Evolutionary conservation across 2,888 invertebrate genomes (phyloP).

Genomic region (Zaprionus obscuricornis): DNA sequence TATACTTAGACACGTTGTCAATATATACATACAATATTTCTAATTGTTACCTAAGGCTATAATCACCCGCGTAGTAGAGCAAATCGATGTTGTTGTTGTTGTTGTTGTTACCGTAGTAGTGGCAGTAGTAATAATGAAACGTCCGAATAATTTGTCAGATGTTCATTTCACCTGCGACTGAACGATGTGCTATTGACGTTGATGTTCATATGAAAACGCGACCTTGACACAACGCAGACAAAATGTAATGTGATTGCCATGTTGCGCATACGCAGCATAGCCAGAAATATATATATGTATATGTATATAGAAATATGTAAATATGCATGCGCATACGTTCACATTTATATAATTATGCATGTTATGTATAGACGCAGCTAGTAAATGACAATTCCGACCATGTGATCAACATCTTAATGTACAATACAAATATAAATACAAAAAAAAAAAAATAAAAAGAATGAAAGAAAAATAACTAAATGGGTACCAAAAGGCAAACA

Average conservation of each 20-base stretch:
- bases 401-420: too few relatives aligned
- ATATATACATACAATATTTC: too few relatives aligned
- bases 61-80: constrained; percentile 19
- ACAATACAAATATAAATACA: too few relatives aligned
- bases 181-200: not conserved
- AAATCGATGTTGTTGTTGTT: constrained; percentile 1
- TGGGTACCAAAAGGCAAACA: too few relatives aligned
- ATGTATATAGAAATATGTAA: not conserved
- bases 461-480: too few relatives aligned
- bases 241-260: constrained; percentile 24
- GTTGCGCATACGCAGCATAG: constrained; percentile 63
- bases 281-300: not conserved
- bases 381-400: too few relatives aligned
- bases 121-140: constrained; percentile 8
- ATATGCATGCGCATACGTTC: too few relatives aligned
- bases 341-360: too few relatives aligned
- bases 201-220: constrained; percentile 28
- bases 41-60: constrained; percentile 15
- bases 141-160: constrained; percentile 10
- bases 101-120: not conserved
- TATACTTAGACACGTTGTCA: constrained; percentile 24
- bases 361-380: too few relatives aligned
- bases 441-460: too few relatives aligned
- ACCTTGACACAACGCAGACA: constrained; percentile 47
- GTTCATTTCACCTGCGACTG: constrained; percentile 18